Percentiles rank a stretch among this genome's conserved stretches.
phyloP scores from a whole-genome alignment of 1,140 invertebrate species.

The Temnothorax longispinosus region DNA sequence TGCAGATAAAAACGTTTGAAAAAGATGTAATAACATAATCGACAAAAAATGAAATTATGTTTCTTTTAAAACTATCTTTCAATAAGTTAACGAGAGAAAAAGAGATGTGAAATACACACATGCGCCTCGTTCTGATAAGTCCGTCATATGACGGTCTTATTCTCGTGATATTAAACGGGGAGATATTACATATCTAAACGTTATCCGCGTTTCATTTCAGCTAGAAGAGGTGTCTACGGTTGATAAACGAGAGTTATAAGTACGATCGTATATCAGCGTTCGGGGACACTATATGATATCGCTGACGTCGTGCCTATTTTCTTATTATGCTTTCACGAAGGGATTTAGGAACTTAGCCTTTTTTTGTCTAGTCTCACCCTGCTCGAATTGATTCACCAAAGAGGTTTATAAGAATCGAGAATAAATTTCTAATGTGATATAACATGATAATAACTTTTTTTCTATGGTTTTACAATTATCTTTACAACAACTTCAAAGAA shows the following conservation, averaged over 20 bases:
- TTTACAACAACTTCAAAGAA: too few relatives aligned
- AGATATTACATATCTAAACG: constrained; percentile 42
- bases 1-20: background rate
- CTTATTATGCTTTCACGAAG: constrained; percentile 23
- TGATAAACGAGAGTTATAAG: constrained; percentile 54
- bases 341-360: constrained; percentile 49
- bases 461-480: too few relatives aligned
- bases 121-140: constrained; percentile 15
- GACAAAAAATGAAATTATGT: background rate
- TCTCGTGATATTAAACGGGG: constrained; percentile 33
- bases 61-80: background rate
- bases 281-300: constrained; percentile 31
- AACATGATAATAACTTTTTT: too few relatives aligned
- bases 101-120: background rate
- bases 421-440: too few relatives aligned
- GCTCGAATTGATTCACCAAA: background rate
- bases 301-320: constrained; percentile 46
- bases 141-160: background rate
- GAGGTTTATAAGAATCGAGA: too few relatives aligned
- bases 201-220: constrained; percentile 37
- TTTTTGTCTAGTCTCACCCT: background rate
- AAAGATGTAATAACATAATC: constrained; percentile 1
- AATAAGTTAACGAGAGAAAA: background rate
- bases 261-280: constrained; percentile 46
- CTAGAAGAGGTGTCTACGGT: constrained; percentile 27